Evolutionary conservation across 2,113 vertebrate species (phyloP), one percentile per base, ranked within the genome.

Genomic region (Lampris megalopsis): DNA sequence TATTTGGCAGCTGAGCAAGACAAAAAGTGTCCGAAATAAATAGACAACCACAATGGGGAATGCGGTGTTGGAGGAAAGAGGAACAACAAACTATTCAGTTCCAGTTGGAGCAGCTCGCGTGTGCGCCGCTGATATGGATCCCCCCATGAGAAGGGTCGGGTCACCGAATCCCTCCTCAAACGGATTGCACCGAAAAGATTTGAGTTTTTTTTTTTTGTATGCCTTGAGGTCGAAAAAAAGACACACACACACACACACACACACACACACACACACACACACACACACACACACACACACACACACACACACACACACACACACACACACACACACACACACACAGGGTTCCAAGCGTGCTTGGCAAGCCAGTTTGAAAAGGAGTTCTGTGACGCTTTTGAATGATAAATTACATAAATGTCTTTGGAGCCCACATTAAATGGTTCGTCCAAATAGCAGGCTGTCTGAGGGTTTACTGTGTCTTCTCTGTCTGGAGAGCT

Each of bases 331-430:
- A 24, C 24, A 24, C 24, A 24, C 24, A 77, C 79, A 79, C 68
- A 82, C 80, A 85, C 80, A 64, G 64, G 65, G 56, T 53, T 90
- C 77, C 83, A 53, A 79, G 69, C 63, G 35, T 50, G 40, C 58
- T 61, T 58, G 62, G 48, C 68, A 56, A 63, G 71, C 77, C 53
- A 56, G 40, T 53, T 68, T 85, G 56, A 60, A 24, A 71, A 71
- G 58, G 38, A 52, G 38, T 66, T 77, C 75, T 87, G 76, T 75
- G 73, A 79, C 7, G 53, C 66, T 75, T 75, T 85, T 68, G 71
- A 89, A 90, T 82, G 83, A 92, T 89, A 82, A 91, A 91, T 91
- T 75, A 82, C 81, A 88, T 54, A 79, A 86, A 89, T 79, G 81
- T 85, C 82, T 81, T 75, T 60, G 58, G 88, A 86, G 84, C 68